Base-by-base conservation (phyloP, 2,797 vertebrate genomes). In the Kryptolebias ocellatus region DNA sequence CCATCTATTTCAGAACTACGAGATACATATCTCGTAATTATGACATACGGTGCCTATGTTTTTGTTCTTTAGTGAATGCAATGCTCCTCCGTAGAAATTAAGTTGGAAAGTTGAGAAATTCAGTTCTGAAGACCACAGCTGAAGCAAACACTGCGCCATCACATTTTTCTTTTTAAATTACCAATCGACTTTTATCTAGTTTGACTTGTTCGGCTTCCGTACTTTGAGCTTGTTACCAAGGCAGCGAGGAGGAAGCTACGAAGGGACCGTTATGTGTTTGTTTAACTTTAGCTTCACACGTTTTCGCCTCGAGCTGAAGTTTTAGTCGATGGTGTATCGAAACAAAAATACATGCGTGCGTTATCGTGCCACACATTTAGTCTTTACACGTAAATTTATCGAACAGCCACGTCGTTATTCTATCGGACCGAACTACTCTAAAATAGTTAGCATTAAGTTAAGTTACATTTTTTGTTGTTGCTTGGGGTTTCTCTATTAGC, bases 181-280 rank as follows among this genome's bases (percentile, higher is more conserved):
- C 42, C 55, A 29, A 11, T 60, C 12, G 28, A 68, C 51, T 55
- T 75, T 54, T 1, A 1, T 2, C 0, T 0, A 15, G n/a, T 83
- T 82, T 90, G 85, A 62, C 70, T 4, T 2, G 0, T 44, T 18
- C 46, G 76, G 72, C 62, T 51, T 37, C 90, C 92, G 88, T 95
- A 89, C 15, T 12, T 12, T 51, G 57, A 44, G 61, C 71, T 78
- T 75, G 91, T 93, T 92, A 91, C 92, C 91, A 89, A 78, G 92
- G 92, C 83, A 93, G 90, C 90, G 77, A 88, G 79, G 87, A 91
- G 79, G 91, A 89, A 87, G 80, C 79, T 84, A 74, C 31, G 67
- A 74, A 72, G 37, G 59, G 67, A 70, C 76, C 4, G 83, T 88
- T 64, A 24, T 45, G 45, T 71, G 45, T 71, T 75, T 78, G 27